Base-by-base conservation (phyloP, 2,113 vertebrate species). In the Octodon degus region DNA sequence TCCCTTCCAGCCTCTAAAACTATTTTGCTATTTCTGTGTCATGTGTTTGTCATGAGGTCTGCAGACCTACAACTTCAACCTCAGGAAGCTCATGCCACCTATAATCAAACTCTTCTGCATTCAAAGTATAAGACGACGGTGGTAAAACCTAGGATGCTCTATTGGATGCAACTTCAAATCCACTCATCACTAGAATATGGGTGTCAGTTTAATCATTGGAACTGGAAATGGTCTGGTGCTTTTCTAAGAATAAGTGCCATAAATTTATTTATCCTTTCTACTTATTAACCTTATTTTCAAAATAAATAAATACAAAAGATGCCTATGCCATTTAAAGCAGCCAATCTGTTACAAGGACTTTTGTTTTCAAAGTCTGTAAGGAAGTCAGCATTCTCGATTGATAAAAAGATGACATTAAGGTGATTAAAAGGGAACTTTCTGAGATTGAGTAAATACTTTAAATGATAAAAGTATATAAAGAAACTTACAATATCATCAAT, bases 281-380 rank as follows among this genome's bases (percentile, higher is more conserved):
- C 24, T 32, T 40, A 65, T n/a, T 16, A 6, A n/a, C 84, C 84
- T 89, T 76, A 62, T 76, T 55, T 68, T 76, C 53, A 80, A 86
- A 96, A 82, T 62, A 89, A 96, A 81, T 68, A 87, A 76, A 84
- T 62, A 81, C 32, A 24, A 68, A 34, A 81, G 13, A 40, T 81
- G 67, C 5, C n/a, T 34, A 40, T 76, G 88, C 88, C 55, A 89
- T 80, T 90, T 82, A 86, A 87, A 80, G 53, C 30, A 86, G 27
- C 32, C 19, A 83, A 86, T 24, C 13, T 37, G 47, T 76, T 72
- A 40, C 27, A 80, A 55, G 17, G 25, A 70, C 40, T 55, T 34
- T 50, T 84, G 20, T 86, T 62, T 55, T 60, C 70, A 30, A 53
- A 53, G n/a, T 74, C 55, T 84, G 2, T 43, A 80, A 89, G 37